phyloP scores from a whole-genome alignment of 2,797 vertebrate species.

The Sebastes cheni region DNA sequence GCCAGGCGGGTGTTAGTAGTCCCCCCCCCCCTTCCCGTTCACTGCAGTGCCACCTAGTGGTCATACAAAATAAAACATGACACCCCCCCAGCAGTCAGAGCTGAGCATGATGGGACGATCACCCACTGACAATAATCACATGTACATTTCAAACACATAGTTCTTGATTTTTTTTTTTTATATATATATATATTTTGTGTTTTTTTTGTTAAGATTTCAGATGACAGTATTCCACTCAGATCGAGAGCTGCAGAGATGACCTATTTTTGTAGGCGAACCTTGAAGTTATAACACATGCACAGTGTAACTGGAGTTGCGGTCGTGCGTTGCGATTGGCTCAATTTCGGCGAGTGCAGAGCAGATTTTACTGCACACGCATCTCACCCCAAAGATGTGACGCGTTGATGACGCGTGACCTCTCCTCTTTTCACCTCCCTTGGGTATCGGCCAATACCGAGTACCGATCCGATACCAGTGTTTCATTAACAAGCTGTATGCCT shows the following conservation, averaged over 20 bases:
- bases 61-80: background rate
- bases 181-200: background rate
- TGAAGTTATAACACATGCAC: too few species aligned
- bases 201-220: conserved; percentile 8
- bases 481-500: too few species aligned
- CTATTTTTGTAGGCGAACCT: too few species aligned
- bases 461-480: too few species aligned
- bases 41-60: conserved; percentile 58
- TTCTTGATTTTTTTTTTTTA: background rate
- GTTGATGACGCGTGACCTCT: too few species aligned
- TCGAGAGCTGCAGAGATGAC: background rate
- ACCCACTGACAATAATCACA: background rate
- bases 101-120: conserved; percentile 11
- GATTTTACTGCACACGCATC: too few species aligned
- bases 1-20: background rate
- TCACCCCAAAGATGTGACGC: too few species aligned
- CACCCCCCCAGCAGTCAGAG: background rate
- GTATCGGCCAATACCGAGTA: too few species aligned
- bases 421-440: too few species aligned
- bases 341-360: too few species aligned
- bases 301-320: too few species aligned
- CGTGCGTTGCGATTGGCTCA: too few species aligned
- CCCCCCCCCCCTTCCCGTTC: conserved; percentile 1
- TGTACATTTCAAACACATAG: background rate
- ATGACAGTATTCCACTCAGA: background rate